A percentile compares a stretch with the other conserved stretches of the same genome.
These are phyloP conservation scores for Theonella swinhoei DNA, from an alignment of 37 sponge, comb jelly and placozoan genomes.

Conservation along the genomic window DNA sequence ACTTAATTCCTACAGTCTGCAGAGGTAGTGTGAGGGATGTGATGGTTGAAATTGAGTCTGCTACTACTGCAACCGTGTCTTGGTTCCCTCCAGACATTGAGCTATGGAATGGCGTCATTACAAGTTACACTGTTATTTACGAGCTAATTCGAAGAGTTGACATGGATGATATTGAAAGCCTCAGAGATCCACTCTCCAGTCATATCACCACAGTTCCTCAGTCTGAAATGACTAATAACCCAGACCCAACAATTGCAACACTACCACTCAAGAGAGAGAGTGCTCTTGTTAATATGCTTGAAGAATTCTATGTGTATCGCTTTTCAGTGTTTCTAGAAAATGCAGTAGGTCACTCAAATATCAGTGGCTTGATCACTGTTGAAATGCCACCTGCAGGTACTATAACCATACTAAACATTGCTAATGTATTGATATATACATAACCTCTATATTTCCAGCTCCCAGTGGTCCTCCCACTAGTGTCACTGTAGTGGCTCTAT, in stretches of 20 bases:
- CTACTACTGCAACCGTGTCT: not conserved
- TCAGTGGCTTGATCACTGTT: not conserved
- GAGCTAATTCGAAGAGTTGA: not conserved
- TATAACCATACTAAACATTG: too few species aligned
- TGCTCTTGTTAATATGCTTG: not conserved
- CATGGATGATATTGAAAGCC: too few species aligned
- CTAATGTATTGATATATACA: too few species aligned
- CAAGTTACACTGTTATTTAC: not conserved
- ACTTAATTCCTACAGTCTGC: not conserved
- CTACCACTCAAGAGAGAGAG: not conserved
- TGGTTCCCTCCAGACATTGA: conserved; percentile 27
- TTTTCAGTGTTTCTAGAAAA: conserved; percentile 3
- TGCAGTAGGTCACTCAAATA: not conserved
- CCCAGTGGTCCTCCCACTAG: not conserved
- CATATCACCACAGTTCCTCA: too few species aligned
- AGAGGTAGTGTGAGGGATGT: not conserved
- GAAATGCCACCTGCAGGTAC: not conserved
- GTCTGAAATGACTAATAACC: too few species aligned
- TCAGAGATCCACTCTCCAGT: too few species aligned
- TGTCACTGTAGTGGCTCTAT: not conserved
- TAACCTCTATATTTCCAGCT: too few species aligned
- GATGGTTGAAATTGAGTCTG: not conserved
- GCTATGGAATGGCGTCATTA: conserved; percentile 22
- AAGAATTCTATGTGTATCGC: conserved; percentile 1
- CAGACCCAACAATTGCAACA: not conserved